Conservation (phyloP, 2,797 vertebrate species). For the Parauchenoglanis ngamensis region DNA sequence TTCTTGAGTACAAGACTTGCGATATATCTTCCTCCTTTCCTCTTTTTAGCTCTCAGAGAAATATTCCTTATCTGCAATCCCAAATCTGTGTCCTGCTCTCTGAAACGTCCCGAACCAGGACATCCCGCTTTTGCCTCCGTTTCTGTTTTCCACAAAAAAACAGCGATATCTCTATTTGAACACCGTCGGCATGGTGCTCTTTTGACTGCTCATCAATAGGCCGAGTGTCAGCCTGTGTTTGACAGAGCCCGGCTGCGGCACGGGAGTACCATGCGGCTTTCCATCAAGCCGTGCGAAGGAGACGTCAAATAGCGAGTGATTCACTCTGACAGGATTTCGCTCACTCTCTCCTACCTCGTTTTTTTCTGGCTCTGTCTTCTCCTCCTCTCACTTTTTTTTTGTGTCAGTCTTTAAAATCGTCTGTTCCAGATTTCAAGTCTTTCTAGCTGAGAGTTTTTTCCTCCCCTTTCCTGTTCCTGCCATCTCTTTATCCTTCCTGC, state of each 20-base stretch:
- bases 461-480: slow-evolving; percentile 28
- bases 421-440: neutral
- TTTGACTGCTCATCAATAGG: slow-evolving; percentile 55
- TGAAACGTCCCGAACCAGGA: neutral
- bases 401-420: neutral
- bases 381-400: slow-evolving; percentile 25
- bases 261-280: slow-evolving; percentile 59
- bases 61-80: neutral
- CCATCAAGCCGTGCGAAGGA: slow-evolving; percentile 62
- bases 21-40: neutral
- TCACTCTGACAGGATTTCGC: slow-evolving; percentile 57
- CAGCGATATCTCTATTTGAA: slow-evolving; percentile 16
- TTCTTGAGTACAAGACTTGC: neutral
- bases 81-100: neutral
- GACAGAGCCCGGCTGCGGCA: slow-evolving; percentile 45
- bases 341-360: slow-evolving; percentile 47
- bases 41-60: neutral
- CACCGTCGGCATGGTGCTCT: slow-evolving; percentile 1
- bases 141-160: neutral
- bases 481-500: slow-evolving; percentile 20
- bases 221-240: slow-evolving; percentile 42
- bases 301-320: slow-evolving; percentile 63
- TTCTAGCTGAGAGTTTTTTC: neutral
- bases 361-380: slow-evolving; percentile 45
- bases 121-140: neutral